phyloP scores from a whole-genome alignment of 2,113 vertebrate species.

The Myrmecophaga tridactyla region DNA sequence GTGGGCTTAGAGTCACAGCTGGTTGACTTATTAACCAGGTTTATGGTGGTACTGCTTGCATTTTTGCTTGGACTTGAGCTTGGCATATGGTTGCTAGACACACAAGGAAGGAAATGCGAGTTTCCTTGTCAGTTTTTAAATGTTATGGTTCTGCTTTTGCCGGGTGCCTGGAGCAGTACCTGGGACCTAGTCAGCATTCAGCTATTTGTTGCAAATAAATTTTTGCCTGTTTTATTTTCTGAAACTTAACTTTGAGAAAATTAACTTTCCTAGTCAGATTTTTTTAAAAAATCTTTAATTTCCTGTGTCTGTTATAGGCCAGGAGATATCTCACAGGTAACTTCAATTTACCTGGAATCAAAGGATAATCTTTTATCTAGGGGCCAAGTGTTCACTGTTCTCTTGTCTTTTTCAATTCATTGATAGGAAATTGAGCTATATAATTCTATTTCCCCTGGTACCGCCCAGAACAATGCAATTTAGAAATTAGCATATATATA shows the following conservation, averaged over 20 bases:
- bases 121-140: not conserved
- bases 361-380: conserved; percentile 16
- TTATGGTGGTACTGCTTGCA: not conserved
- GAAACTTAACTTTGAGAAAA: not conserved
- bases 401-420: not conserved
- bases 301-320: not conserved
- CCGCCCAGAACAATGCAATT: not conserved
- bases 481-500: not conserved
- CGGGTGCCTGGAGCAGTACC: not conserved
- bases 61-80: not conserved
- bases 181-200: not conserved
- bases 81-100: not conserved
- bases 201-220: not conserved
- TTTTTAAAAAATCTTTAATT: conserved; percentile 19
- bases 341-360: conserved; percentile 7
- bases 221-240: not conserved
- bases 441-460: not conserved
- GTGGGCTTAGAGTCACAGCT: not conserved
- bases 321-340: not conserved
- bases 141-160: not conserved
- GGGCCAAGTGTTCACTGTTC: not conserved
- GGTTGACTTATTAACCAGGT: not conserved
- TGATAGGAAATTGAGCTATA: not conserved
- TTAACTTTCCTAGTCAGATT: not conserved
- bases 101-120: not conserved